A percentile compares a stretch with the other conserved stretches of the same genome.
Evolutionary conservation across 1,140 invertebrate species (phyloP).

Genomic region (Hesperophylax magnus): DNA sequence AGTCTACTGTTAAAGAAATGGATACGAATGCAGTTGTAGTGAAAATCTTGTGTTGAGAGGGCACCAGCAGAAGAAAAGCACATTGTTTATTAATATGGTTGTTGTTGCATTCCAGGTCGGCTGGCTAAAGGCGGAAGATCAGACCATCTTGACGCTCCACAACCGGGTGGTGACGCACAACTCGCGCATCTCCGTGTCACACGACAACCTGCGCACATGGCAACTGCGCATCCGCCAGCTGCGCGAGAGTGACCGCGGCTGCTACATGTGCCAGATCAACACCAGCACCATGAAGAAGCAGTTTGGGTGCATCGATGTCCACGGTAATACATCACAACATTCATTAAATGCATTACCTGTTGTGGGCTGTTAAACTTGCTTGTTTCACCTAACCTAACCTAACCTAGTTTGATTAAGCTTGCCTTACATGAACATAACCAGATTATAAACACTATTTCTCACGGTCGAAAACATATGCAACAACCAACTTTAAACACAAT

Average conservation of each 20-base stretch:
- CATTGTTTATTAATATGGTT: neutral
- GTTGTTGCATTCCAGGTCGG: slow-evolving; percentile 77
- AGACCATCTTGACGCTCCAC: slow-evolving; percentile 89
- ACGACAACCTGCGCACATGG: slow-evolving; percentile 83
- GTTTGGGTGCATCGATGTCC: slow-evolving; percentile 89
- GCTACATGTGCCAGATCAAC: slow-evolving; percentile 92
- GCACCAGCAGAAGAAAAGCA: too few relatives aligned
- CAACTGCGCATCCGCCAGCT: slow-evolving; percentile 82
- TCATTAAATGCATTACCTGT: too few relatives aligned
- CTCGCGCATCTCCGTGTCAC: slow-evolving; percentile 81
- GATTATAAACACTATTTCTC: too few relatives aligned
- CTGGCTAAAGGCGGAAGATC: slow-evolving; percentile 90
- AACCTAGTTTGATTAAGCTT: too few relatives aligned
- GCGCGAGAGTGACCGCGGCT: slow-evolving; percentile 80
- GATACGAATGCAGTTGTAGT: too few relatives aligned
- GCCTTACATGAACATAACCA: too few relatives aligned
- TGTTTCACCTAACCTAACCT: too few relatives aligned
- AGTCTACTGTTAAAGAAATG: too few relatives aligned
- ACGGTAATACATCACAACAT: slow-evolving; percentile 71
- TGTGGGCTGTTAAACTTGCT: too few relatives aligned
- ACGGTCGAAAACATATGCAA: too few relatives aligned
- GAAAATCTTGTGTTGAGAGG: too few relatives aligned
- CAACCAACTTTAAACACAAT: too few relatives aligned
- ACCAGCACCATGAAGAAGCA: slow-evolving; percentile 89
- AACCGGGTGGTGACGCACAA: slow-evolving; percentile 88